Evolutionary conservation across 1,140 invertebrate species (phyloP), one percentile per base, ranked within the genome.

Genomic region (Armadillidium nasatum): DNA sequence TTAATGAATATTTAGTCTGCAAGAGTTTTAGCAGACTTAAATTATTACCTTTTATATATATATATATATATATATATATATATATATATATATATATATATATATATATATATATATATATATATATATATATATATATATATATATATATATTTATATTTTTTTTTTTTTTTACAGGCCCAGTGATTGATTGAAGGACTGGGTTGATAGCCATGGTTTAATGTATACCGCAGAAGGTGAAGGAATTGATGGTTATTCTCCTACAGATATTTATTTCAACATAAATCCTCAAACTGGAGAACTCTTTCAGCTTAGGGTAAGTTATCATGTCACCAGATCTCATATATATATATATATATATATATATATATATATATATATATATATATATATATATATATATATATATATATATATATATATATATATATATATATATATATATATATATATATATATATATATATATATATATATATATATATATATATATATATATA

Each of bases 61-160:
- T 50, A 15, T 50, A 50, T 50, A 50, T 50, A 50, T 50, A 50
- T 50, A 50, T 50, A 50, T 50, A 50, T 50, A 50, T 50, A 50
- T 50, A 50, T 50, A 50, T 50, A 50, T 50, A 50, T 50, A 50
- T 50, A 50, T 50, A 50, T 50, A 50, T 50, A 50, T 50, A 50
- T 50, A 50, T 50, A 50, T 50, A 50, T 50, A 50, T 50, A 50
- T 10, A 9, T 50, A 10, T 50, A 10, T 50, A 50, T 50, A 10
- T 50, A 9, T 50, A 50, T 50, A 10, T 50, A 9, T 9, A 50
- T 50, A 50, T 50, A 10, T 50, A 50, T 9, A 50, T 50, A 10
- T 50, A 50, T 10, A 50, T 50, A 10, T 50, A 15, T 10, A 50
- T 50, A 50, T 10, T 50, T 50, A 50, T 15, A 50, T 50, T 50